These are phyloP conservation scores for Rhegmatorhina hoffmannsi DNA, from an alignment of 2,113 vertebrate genomes.

Conservation along the genomic window DNA sequence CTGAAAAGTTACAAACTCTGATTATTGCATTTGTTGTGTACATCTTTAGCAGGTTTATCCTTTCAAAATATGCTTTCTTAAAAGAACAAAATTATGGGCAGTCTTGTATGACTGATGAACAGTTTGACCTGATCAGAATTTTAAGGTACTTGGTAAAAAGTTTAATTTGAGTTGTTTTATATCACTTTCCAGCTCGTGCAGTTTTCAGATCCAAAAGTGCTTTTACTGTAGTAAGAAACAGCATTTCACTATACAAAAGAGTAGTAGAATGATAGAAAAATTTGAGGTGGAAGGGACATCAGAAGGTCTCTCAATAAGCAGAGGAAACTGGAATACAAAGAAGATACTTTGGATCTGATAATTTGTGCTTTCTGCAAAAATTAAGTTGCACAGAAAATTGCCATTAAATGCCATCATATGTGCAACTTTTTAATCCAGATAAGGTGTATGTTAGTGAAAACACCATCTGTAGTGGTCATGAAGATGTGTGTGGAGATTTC, in stretches of 20 bases:
- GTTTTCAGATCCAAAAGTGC: background rate
- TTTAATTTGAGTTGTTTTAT: background rate
- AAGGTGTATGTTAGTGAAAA: slow-evolving; percentile 19
- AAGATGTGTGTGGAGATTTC: slow-evolving; percentile 74
- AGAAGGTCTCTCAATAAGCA: background rate
- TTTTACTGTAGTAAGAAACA: background rate
- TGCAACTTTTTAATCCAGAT: slow-evolving; percentile 26
- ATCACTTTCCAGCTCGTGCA: background rate
- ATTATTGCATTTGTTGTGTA: background rate
- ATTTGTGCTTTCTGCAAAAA: slow-evolving; percentile 72
- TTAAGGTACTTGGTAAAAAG: background rate
- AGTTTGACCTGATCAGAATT: background rate
- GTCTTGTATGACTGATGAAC: background rate
- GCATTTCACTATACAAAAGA: background rate
- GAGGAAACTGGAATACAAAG: slow-evolving; percentile 56
- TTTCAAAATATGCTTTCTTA: background rate
- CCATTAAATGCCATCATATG: slow-evolving; percentile 66
- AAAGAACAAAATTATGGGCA: slow-evolving; percentile 17
- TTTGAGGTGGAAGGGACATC: background rate
- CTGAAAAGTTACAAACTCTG: background rate
- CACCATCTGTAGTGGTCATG: slow-evolving; percentile 67
- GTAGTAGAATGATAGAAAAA: background rate
- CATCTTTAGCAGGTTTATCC: background rate
- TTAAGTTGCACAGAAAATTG: background rate
- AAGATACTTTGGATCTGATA: slow-evolving; percentile 73